Conservation (phyloP, 2,113 vertebrate genomes). For the Redunca redunca region DNA sequence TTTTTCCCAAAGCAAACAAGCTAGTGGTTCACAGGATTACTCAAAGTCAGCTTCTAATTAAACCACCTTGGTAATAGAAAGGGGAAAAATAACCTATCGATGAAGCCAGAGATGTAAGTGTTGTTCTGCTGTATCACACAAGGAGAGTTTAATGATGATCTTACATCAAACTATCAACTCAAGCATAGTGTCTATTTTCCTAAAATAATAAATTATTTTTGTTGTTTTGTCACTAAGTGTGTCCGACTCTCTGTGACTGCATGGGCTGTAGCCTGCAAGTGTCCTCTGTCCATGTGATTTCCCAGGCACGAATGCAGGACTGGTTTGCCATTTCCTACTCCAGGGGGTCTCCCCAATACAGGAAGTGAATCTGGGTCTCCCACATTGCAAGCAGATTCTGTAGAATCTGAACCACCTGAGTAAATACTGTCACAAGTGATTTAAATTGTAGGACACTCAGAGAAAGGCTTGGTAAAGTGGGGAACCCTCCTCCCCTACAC, state of each 20-base stretch:
- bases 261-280: not conserved
- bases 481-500: not conserved
- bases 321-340: not conserved
- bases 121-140: not conserved
- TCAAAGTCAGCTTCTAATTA: not conserved
- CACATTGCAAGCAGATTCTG: not conserved
- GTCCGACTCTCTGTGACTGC: not conserved
- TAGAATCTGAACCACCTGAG: not conserved
- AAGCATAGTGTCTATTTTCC: not conserved
- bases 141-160: not conserved
- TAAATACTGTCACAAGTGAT: not conserved
- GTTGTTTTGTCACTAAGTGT: not conserved
- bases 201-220: not conserved
- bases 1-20: not conserved
- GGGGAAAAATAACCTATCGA: not conserved
- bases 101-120: not conserved
- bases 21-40: not conserved
- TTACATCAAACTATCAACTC: not conserved
- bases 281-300: not conserved
- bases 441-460: not conserved
- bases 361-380: not conserved
- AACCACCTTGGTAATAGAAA: not conserved
- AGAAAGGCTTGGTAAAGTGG: not conserved
- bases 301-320: not conserved
- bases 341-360: not conserved